phyloP scores from a whole-genome alignment of 2,797 vertebrate species.

The Dicrostonyx torquatus region DNA sequence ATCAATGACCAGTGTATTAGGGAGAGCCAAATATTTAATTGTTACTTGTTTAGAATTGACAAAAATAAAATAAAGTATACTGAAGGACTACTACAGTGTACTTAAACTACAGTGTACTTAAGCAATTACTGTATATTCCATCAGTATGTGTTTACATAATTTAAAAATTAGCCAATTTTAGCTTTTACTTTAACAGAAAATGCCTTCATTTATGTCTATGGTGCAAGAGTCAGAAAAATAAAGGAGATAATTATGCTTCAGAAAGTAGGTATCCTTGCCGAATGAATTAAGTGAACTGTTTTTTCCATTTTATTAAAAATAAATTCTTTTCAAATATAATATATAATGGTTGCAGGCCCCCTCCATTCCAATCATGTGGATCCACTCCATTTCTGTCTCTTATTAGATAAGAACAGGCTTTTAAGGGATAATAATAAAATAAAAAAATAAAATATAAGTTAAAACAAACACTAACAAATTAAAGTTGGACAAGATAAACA shows the following conservation, averaged over 20 bases:
- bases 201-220: neutral
- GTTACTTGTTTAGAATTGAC: neutral
- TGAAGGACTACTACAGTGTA: neutral
- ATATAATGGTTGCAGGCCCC: neutral
- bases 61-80: neutral
- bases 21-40: neutral
- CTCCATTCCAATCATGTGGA: neutral
- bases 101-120: neutral
- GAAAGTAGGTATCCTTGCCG: neutral
- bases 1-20: too few species aligned
- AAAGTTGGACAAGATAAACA: neutral
- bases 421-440: neutral
- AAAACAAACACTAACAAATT: neutral
- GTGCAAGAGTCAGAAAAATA: neutral
- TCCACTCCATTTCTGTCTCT: neutral
- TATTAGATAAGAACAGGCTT: neutral
- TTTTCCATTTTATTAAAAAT: neutral
- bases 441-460: neutral
- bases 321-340: neutral
- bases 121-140: neutral
- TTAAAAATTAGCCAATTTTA: neutral
- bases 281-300: neutral
- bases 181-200: neutral
- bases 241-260: neutral
- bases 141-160: neutral